Percentiles rank a stretch among this genome's conserved stretches.
Evolutionary conservation across 1,140 invertebrate species (phyloP).

Genomic region (Bathynomus jamesi): DNA sequence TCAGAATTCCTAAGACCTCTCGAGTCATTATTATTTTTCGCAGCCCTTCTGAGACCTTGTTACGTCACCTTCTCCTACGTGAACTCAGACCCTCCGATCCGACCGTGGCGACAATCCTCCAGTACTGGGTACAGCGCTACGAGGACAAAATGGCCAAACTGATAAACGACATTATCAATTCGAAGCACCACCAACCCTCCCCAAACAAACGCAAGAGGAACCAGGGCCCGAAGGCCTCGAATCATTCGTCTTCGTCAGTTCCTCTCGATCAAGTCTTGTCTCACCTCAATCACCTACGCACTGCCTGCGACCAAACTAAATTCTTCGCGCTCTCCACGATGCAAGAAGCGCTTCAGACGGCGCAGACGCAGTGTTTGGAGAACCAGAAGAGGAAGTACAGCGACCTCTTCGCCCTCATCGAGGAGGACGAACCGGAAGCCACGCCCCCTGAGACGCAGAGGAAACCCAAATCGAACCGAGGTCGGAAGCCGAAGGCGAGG

Average conservation of each 20-base stretch:
- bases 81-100: slow-evolving; percentile 43
- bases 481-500: slow-evolving; percentile 45
- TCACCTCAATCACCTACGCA: slow-evolving; percentile 83
- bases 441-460: slow-evolving; percentile 44
- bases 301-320: slow-evolving; percentile 51
- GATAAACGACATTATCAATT: slow-evolving; percentile 48
- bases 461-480: slow-evolving; percentile 48
- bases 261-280: slow-evolving; percentile 72
- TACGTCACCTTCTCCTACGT: slow-evolving; percentile 72
- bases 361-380: slow-evolving; percentile 60
- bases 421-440: slow-evolving; percentile 62
- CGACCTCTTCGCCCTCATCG: slow-evolving; percentile 81
- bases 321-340: slow-evolving; percentile 73
- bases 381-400: slow-evolving; percentile 78
- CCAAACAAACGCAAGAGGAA: slow-evolving; percentile 82
- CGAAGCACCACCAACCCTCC: slow-evolving; percentile 61
- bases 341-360: slow-evolving; percentile 68
- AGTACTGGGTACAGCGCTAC: slow-evolving; percentile 85
- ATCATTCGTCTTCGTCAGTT: slow-evolving; percentile 45
- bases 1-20: too few species aligned
- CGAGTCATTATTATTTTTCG: slow-evolving; percentile 19
- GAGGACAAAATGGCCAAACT: slow-evolving; percentile 71
- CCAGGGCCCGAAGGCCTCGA: slow-evolving; percentile 50
- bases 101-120: slow-evolving; percentile 63
- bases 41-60: slow-evolving; percentile 72